phyloP scores from a whole-genome alignment of 1,140 invertebrate species.

The Diabrotica virgifera region DNA sequence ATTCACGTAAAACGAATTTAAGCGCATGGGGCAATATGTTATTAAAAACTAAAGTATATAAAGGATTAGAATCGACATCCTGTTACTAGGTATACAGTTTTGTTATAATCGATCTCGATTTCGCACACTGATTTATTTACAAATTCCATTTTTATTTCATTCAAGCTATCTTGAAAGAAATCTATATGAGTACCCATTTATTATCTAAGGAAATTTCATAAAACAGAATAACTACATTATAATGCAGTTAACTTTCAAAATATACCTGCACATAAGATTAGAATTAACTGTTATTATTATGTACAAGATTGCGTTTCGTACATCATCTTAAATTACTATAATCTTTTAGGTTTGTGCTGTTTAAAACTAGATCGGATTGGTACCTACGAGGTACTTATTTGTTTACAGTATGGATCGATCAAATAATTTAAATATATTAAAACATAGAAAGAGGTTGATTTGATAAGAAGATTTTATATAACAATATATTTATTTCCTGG shows the following conservation, averaged over 20 bases:
- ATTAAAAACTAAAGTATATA: too few relatives aligned
- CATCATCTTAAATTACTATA: background rate
- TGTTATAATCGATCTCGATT: background rate
- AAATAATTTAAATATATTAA: too few relatives aligned
- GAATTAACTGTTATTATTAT: background rate
- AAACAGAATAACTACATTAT: conserved; percentile 1
- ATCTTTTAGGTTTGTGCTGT: background rate
- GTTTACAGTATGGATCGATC: too few relatives aligned
- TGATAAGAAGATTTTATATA: too few relatives aligned
- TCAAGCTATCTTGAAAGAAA: background rate
- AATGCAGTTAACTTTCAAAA: background rate
- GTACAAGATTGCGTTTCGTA: background rate
- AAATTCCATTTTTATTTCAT: background rate
- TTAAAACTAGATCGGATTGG: too few relatives aligned
- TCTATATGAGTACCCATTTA: background rate
- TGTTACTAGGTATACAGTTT: too few relatives aligned
- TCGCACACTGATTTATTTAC: background rate
- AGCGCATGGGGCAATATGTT: too few relatives aligned
- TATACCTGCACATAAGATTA: background rate
- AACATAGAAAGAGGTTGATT: too few relatives aligned
- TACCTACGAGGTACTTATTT: too few relatives aligned
- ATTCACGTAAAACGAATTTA: too few relatives aligned
- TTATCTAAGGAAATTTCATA: background rate
- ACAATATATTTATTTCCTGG: too few relatives aligned
- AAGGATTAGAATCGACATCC: too few relatives aligned